Percentiles rank a stretch among this genome's conserved stretches.
Conservation (phyloP, 2,797 vertebrate species). For the Hippocampus kuda region DNA sequence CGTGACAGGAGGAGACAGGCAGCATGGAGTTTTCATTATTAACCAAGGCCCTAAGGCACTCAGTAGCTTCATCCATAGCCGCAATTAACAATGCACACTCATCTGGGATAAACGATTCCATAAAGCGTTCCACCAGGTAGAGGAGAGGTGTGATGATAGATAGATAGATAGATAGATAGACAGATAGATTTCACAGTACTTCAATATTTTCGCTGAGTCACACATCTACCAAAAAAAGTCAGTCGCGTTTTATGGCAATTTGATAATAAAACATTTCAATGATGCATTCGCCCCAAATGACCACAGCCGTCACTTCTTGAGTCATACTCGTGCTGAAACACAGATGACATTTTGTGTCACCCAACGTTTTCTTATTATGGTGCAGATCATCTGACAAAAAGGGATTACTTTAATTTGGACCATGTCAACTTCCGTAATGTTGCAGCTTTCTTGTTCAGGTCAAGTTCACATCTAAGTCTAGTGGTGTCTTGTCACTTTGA, state of each 20-base stretch:
- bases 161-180: too few species aligned
- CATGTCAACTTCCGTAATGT: neutral
- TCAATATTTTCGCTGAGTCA: too few species aligned
- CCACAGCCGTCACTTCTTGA: neutral
- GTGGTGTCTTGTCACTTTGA: slow-evolving; percentile 18
- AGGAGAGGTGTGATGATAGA: neutral
- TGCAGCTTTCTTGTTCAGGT: neutral
- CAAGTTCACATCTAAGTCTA: neutral
- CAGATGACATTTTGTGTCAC: neutral
- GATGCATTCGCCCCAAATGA: neutral
- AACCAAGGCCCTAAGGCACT: too few species aligned
- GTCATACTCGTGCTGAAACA: neutral
- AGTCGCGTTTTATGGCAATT: too few species aligned
- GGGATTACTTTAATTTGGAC: neutral
- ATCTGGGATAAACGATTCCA: too few species aligned
- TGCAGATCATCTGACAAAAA: slow-evolving; percentile 1
- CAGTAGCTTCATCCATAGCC: too few species aligned
- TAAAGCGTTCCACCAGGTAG: too few species aligned
- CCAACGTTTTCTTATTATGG: neutral
- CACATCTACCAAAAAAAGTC: too few species aligned
- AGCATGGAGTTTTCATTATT: too few species aligned
- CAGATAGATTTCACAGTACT: neutral
- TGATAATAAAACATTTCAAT: too few species aligned
- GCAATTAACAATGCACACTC: too few species aligned
- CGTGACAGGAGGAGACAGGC: too few species aligned